Evolutionary conservation across 2,888 invertebrate species (phyloP).

Genomic region (Drosophila gaucha): DNA sequence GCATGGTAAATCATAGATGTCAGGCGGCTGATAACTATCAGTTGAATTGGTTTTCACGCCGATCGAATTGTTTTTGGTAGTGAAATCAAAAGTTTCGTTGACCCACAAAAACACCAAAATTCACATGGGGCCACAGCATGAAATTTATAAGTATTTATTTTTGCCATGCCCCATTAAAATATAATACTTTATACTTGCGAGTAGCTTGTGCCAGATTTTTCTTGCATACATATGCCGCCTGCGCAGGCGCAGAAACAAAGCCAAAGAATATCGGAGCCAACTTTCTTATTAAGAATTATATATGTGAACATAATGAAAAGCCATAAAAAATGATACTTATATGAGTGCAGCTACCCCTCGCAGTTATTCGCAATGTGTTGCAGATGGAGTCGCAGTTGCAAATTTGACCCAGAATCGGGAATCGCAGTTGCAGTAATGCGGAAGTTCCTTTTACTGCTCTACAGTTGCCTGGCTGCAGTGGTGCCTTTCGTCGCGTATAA

Average conservation of each 20-base stretch:
- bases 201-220: slow-evolving; percentile 61
- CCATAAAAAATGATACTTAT: slow-evolving; percentile 79
- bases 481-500: slow-evolving; percentile 81
- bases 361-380: slow-evolving; percentile 32
- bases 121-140: background rate
- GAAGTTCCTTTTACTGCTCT: slow-evolving; percentile 58
- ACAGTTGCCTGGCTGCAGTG: slow-evolving; percentile 12
- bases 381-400: slow-evolving; percentile 10
- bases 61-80: slow-evolving; percentile 46
- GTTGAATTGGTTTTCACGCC: slow-evolving; percentile 62
- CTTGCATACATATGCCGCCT: slow-evolving; percentile 2
- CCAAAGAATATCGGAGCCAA: slow-evolving; percentile 42
- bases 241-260: slow-evolving; percentile 39
- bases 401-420: slow-evolving; percentile 71
- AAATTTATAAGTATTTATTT: slow-evolving; percentile 55
- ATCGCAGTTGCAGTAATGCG: slow-evolving; percentile 66
- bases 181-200: slow-evolving; percentile 59
- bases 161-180: slow-evolving; percentile 71
- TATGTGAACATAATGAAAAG: slow-evolving; percentile 75
- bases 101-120: slow-evolving; percentile 56
- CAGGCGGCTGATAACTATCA: slow-evolving; percentile 44
- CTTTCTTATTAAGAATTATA: slow-evolving; percentile 79
- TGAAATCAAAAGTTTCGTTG: slow-evolving; percentile 58
- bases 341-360: slow-evolving; percentile 45
- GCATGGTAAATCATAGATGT: slow-evolving; percentile 68